These are phyloP conservation scores for Sterrhoptilus dennistouni DNA, from an alignment of 2,113 vertebrate genomes.

Conservation along the genomic window DNA sequence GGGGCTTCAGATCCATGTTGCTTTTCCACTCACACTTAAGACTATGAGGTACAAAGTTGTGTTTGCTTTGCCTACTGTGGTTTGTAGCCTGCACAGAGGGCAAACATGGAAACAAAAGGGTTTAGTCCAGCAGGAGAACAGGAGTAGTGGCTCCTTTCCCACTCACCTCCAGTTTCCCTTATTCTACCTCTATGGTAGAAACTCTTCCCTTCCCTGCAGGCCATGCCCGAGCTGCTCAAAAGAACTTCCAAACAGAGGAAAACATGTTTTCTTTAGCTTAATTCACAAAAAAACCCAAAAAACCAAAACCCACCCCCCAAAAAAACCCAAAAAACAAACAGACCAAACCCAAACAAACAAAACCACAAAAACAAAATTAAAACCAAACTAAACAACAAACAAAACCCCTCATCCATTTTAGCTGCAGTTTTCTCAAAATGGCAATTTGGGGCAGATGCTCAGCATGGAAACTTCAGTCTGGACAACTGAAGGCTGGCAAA, in stretches of 20 bases:
- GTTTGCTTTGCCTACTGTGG: not conserved
- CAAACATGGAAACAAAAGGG: not conserved
- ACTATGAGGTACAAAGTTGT: fast-evolving
- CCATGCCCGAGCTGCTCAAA: not conserved
- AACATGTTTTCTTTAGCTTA: not conserved
- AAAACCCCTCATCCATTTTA: not conserved
- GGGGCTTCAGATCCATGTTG: not conserved
- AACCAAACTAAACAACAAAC: not conserved
- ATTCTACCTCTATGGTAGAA: not conserved
- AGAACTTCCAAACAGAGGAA: not conserved
- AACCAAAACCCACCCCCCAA: not conserved
- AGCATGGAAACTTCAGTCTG: not conserved
- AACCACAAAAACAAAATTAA: too few species aligned
- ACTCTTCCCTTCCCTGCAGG: not conserved
- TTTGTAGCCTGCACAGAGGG: not conserved
- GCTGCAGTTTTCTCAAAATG: not conserved
- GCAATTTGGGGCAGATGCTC: not conserved
- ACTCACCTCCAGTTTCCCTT: not conserved
- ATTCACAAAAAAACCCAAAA: not conserved
- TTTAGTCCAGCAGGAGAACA: not conserved
- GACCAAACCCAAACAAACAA: not conserved
- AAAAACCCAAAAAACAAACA: too few species aligned
- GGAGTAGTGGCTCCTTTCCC: not conserved
- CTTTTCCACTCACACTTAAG: not conserved
- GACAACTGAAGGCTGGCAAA: not conserved